phyloP scores from a whole-genome alignment of 1,140 invertebrate species.

The Paracyclopina nana region DNA sequence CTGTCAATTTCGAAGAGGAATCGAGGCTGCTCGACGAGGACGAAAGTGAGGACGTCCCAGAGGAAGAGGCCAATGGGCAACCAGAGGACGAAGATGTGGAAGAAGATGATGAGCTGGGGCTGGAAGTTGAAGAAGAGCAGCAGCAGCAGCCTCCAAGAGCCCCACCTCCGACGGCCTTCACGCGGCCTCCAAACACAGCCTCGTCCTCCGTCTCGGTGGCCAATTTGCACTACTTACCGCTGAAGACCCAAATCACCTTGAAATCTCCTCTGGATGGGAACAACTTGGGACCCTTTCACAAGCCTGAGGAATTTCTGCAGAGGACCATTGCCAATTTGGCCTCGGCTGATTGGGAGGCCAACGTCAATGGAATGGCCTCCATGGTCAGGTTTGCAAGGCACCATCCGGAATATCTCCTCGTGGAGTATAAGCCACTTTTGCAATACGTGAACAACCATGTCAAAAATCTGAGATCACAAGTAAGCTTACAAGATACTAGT shows the following conservation, averaged over 20 bases:
- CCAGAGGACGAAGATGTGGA: no score
- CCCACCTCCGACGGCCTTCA: no score
- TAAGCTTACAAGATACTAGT: no score
- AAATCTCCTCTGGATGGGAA: constrained; percentile 6
- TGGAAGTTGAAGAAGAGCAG: no score
- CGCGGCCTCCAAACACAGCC: no score
- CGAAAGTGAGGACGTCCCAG: no score
- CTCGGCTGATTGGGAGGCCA: constrained; percentile 4
- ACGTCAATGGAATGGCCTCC: constrained; percentile 7
- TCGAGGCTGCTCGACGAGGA: no score
- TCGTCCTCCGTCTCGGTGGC: not conserved
- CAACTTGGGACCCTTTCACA: not conserved
- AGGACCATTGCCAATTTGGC: not conserved
- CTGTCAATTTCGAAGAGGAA: no score
- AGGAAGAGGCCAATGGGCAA: no score
- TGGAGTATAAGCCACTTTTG: not conserved
- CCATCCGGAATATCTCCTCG: constrained; percentile 5
- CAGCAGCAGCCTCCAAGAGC: no score
- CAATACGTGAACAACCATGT: constrained; percentile 11
- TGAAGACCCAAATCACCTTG: not conserved
- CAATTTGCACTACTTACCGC: not conserved
- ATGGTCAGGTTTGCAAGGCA: not conserved
- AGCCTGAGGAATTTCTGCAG: not conserved
- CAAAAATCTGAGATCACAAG: constrained; percentile 6
- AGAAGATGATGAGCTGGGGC: no score